Evolutionary conservation across 2,113 vertebrate species (phyloP).

Genomic region (Microcebus griseorufus): DNA sequence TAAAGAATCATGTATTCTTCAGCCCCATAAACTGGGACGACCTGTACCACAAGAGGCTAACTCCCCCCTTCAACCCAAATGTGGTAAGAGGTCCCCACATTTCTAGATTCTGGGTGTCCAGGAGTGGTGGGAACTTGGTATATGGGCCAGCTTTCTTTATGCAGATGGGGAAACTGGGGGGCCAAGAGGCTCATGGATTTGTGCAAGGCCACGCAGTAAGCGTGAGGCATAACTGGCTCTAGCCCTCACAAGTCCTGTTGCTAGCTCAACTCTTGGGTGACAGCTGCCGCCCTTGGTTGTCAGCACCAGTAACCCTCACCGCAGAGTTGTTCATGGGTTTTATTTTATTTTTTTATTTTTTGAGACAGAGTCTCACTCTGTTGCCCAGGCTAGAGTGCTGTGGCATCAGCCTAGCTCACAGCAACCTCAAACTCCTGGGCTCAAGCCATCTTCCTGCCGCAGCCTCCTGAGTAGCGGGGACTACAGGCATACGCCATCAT

Average conservation of each 20-base stretch:
- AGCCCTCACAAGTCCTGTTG: not conserved
- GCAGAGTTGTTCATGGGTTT: not conserved
- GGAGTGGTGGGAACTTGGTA: not conserved
- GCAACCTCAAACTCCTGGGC: too few relatives aligned
- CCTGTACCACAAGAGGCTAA: conserved; percentile 95
- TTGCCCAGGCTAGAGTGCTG: too few relatives aligned
- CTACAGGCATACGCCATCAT: too few relatives aligned
- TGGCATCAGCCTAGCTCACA: too few relatives aligned
- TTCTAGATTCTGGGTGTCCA: not conserved
- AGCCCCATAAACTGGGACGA: conserved; percentile 98
- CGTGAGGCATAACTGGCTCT: not conserved
- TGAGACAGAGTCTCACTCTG: too few relatives aligned
- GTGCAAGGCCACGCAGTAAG: not conserved
- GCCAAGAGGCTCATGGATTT: not conserved
- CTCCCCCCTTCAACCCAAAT: conserved; percentile 96
- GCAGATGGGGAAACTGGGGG: not conserved
- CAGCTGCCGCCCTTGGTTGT: not conserved
- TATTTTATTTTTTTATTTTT: not conserved
- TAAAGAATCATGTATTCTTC: conserved; percentile 97
- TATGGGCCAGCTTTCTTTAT: not conserved
- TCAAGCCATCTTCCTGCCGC: too few relatives aligned
- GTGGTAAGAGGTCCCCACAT: conserved; percentile 89
- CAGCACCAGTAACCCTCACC: not conserved
- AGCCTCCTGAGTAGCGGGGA: too few relatives aligned
- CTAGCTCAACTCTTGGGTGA: not conserved